phyloP scores from a whole-genome alignment of 2,113 vertebrate genomes.

The Pluvianellus socialis region DNA sequence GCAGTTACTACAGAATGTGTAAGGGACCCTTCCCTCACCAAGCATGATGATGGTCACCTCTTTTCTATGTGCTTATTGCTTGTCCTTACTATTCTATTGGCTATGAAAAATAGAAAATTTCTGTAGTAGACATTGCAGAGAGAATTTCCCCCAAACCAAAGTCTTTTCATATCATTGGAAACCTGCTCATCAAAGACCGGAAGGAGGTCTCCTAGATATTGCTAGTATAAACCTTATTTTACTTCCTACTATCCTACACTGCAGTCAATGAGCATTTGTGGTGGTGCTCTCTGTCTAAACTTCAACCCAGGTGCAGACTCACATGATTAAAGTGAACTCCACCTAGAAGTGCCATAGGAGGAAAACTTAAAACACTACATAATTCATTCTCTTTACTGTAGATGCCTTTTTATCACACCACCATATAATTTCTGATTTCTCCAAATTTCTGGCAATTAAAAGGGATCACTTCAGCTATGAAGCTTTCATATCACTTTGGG shows the following conservation, averaged over 20 bases:
- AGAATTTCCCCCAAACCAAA: background rate
- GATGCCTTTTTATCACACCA: background rate
- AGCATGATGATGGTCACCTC: background rate
- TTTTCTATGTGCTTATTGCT: background rate
- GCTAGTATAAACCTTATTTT: background rate
- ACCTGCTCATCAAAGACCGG: background rate
- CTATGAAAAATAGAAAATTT: background rate
- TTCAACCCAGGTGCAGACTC: background rate
- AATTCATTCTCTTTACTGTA: background rate
- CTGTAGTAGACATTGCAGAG: background rate
- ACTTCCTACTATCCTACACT: background rate
- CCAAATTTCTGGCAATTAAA: background rate
- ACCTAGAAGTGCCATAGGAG: background rate
- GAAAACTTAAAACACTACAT: background rate
- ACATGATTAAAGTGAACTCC: background rate
- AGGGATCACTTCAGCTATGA: background rate
- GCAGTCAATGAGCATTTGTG: background rate
- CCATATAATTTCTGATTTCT: background rate
- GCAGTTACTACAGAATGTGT: fast-evolving
- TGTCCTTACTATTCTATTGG: background rate
- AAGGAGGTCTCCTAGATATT: background rate
- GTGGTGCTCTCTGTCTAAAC: background rate
- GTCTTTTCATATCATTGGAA: background rate
- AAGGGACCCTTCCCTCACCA: background rate
- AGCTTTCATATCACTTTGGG: background rate